Evolutionary conservation across 2,888 invertebrate species (phyloP).

Genomic region (Trichopoda pennipes): DNA sequence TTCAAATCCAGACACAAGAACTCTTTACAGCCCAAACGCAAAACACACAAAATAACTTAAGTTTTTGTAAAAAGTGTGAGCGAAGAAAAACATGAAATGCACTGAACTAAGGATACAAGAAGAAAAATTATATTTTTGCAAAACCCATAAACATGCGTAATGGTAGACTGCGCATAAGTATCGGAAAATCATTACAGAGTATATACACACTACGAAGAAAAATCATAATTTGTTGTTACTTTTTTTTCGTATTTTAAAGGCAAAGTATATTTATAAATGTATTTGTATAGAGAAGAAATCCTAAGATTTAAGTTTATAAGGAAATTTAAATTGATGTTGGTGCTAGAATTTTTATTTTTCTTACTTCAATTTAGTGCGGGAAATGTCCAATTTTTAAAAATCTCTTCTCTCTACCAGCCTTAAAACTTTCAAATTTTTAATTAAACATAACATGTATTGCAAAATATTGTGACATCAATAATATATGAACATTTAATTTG

Average conservation of each 20-base stretch:
- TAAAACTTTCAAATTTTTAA: no score
- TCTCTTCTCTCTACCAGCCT: no score
- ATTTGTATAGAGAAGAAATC: background rate
- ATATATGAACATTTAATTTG: no score
- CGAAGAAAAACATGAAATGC: slow-evolving; percentile 15
- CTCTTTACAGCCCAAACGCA: background rate
- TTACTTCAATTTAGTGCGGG: no score
- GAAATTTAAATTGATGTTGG: no score
- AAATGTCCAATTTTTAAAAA: no score
- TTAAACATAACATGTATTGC: no score
- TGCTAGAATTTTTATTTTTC: no score
- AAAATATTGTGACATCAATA: no score
- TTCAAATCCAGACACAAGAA: slow-evolving; percentile 24
- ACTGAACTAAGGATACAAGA: slow-evolving; percentile 54
- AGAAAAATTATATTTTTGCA: slow-evolving; percentile 54
- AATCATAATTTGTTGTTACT: slow-evolving; percentile 35
- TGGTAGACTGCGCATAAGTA: slow-evolving; percentile 79
- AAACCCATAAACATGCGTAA: slow-evolving; percentile 80
- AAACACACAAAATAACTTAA: slow-evolving; percentile 12
- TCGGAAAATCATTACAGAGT: slow-evolving; percentile 77
- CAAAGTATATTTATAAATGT: background rate
- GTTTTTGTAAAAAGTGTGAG: slow-evolving; percentile 12
- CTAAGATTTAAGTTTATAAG: no score
- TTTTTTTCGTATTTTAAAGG: background rate
- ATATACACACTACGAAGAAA: slow-evolving; percentile 54